Percentiles rank a stretch among this genome's conserved stretches.
These are phyloP conservation scores for Latheticus oryzae DNA, from an alignment of 2,888 invertebrate genomes.

Conservation along the genomic window DNA sequence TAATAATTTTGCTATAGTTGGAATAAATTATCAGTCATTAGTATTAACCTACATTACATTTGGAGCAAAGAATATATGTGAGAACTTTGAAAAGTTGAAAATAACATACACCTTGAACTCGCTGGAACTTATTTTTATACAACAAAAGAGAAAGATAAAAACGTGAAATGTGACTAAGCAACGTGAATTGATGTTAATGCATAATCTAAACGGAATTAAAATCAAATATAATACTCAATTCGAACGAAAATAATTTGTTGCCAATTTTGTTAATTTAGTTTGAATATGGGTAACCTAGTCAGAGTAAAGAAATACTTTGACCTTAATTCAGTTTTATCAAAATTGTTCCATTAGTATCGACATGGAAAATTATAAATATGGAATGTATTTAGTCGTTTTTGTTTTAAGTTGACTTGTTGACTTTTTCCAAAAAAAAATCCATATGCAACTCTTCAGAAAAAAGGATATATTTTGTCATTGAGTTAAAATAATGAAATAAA, in stretches of 20 bases:
- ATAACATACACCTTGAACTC: conserved; percentile 10
- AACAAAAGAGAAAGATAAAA: conserved; percentile 13
- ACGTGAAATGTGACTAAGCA: conserved; percentile 17
- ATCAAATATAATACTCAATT: conserved; percentile 4
- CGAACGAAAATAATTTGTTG: conserved; percentile 19
- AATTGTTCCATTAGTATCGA: neutral
- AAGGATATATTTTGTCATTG: no score
- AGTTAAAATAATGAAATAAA: no score
- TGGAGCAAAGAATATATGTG: conserved; percentile 32
- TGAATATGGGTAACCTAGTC: conserved; percentile 25
- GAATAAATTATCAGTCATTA: conserved; percentile 24
- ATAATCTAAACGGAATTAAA: conserved; percentile 14
- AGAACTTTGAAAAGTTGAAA: conserved; percentile 7
- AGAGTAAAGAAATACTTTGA: conserved; percentile 9
- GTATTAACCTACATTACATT: conserved; percentile 31
- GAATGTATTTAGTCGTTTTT: no score
- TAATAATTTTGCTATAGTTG: conserved; percentile 13
- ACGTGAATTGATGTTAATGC: conserved; percentile 24
- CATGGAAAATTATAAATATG: neutral
- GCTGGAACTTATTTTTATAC: conserved; percentile 1
- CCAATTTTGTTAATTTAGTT: conserved; percentile 17
- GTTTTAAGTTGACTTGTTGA: no score
- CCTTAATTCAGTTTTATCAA: conserved; percentile 27
- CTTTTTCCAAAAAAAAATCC: no score
- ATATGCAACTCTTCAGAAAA: no score